Percentiles rank a stretch among this genome's conserved stretches.
Conservation (phyloP, 2,888 invertebrate genomes). For the Caenorhabditis sp. region DNA sequence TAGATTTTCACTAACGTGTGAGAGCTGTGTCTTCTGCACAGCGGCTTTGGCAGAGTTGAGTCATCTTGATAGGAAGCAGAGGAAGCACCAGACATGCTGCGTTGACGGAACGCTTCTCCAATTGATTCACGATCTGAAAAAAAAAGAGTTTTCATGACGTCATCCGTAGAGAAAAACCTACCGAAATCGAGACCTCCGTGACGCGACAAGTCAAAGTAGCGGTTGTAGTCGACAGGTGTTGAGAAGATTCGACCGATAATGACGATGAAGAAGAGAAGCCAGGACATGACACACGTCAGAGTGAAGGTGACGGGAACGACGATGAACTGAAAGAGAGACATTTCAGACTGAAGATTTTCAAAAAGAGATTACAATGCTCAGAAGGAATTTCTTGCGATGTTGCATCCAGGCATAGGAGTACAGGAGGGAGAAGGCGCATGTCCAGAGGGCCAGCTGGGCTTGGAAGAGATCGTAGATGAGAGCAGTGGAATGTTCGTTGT, state of each 20-base stretch:
- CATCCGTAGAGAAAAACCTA: not conserved
- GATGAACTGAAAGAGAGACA: constrained; percentile 73
- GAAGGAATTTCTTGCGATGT: constrained; percentile 81
- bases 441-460: constrained; percentile 82
- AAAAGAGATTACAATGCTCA: constrained; percentile 75
- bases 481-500: constrained; percentile 59
- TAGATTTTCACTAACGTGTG: constrained; percentile 45
- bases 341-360: not conserved
- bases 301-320: constrained; percentile 80
- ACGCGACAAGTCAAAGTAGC: constrained; percentile 65
- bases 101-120: constrained; percentile 62
- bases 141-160: not conserved
- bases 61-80: constrained; percentile 64
- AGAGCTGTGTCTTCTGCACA: constrained; percentile 78
- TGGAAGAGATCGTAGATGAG: constrained; percentile 76
- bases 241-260: constrained; percentile 76
- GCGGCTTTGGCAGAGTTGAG: constrained; percentile 75
- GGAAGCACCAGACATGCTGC: constrained; percentile 70
- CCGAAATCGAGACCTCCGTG: constrained; percentile 60
- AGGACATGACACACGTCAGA: constrained; percentile 77
- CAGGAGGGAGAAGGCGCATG: constrained; percentile 79
- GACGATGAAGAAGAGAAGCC: constrained; percentile 79
- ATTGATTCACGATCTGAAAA: constrained; percentile 52
- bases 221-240: constrained; percentile 72
- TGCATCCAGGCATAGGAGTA: constrained; percentile 82